phyloP scores from a whole-genome alignment of 2,797 vertebrate genomes.

The Schizopygopsis malacanthus region DNA sequence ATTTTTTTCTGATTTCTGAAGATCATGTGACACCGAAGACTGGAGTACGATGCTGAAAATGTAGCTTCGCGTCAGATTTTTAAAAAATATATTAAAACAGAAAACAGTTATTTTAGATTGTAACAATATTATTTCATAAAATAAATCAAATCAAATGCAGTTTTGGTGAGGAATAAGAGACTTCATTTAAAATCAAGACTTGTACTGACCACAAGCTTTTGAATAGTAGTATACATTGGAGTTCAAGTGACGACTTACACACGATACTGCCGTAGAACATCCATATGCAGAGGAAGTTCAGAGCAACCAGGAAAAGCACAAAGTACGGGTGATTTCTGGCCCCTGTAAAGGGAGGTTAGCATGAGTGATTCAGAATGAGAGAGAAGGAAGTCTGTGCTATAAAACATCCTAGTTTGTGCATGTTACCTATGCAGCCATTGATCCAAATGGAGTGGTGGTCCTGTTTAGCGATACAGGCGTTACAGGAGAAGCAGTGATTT shows the following conservation, averaged over 20 bases:
- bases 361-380: background rate
- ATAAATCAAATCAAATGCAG: background rate
- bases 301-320: slow-evolving; percentile 84
- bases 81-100: background rate
- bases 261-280: slow-evolving; percentile 83
- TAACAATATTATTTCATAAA: background rate
- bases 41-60: background rate
- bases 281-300: slow-evolving; percentile 80
- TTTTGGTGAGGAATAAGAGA: background rate
- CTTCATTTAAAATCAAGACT: background rate
- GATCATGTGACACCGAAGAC: background rate
- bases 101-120: background rate
- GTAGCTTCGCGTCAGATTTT: too few species aligned
- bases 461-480: slow-evolving; percentile 89
- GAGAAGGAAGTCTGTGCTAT: background rate
- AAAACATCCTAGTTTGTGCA: background rate
- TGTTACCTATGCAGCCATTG: slow-evolving; percentile 87
- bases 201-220: background rate
- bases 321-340: slow-evolving; percentile 92
- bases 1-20: background rate
- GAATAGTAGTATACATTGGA: background rate
- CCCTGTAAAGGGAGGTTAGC: slow-evolving; percentile 70
- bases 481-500: slow-evolving; percentile 87
- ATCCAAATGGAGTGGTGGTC: slow-evolving; percentile 95
- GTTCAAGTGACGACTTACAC: slow-evolving; percentile 80